These are phyloP conservation scores for Pterophyllum scalare DNA, from an alignment of 2,113 vertebrate species.

Conservation along the genomic window DNA sequence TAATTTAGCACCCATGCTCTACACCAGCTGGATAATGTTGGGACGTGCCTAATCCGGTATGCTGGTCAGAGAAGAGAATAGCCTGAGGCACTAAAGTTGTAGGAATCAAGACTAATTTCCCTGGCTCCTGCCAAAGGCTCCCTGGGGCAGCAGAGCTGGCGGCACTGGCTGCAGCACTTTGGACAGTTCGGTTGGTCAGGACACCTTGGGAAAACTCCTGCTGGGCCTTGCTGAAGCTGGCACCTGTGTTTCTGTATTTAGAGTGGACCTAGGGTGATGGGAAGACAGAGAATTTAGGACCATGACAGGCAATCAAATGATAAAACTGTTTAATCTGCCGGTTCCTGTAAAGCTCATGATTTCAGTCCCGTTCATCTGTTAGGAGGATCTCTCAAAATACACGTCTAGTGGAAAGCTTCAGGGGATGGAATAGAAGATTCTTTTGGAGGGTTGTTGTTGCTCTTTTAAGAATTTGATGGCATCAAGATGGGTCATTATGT, in stretches of 20 bases:
- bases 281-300: neutral
- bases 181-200: constrained; percentile 87
- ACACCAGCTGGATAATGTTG: neutral
- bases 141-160: constrained; percentile 87
- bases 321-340: neutral
- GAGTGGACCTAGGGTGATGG: constrained; percentile 86
- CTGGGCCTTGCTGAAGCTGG: constrained; percentile 95
- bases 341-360: neutral
- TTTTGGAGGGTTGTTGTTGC: fast-evolving
- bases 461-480: neutral
- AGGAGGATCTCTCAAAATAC: neutral
- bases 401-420: neutral
- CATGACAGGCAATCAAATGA: neutral
- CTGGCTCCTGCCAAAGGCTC: constrained; percentile 83
- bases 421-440: neutral
- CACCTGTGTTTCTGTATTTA: constrained; percentile 90
- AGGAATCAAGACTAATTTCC: constrained; percentile 20
- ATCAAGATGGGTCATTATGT: neutral
- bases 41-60: neutral
- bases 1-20: neutral
- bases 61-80: constrained; percentile 26
- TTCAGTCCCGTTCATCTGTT: neutral
- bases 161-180: constrained; percentile 81
- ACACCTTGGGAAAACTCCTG: constrained; percentile 94
- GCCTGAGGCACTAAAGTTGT: constrained; percentile 3